Base-by-base conservation (phyloP, 2,113 vertebrate genomes). In the rat (Rattus norvegicus) region DNA sequence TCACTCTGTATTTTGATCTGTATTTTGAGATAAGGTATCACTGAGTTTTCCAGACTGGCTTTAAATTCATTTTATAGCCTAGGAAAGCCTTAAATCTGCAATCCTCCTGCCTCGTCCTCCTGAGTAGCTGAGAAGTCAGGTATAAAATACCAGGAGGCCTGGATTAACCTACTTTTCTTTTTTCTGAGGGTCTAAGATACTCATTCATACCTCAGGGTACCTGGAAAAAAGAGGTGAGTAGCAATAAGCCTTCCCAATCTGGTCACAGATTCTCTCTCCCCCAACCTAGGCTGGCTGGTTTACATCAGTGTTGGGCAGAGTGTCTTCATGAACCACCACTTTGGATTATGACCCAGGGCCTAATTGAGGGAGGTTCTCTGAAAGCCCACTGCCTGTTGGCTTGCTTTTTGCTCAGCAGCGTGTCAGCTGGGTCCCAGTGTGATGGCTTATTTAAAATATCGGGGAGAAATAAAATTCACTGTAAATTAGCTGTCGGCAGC, bases 381-480 rank as follows among this genome's bases (percentile, higher is more conserved):
- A 97, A 93, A 77, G 9, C 59, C 77, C 2, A 0, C 63, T 69
- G 26, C 24, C 7, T 33, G 85, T 33, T 83, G 94, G 80, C 8
- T 10, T 56, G 56, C 6, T 26, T 39, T 63, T 88, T 93, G 76
- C 98, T 83, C 94, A 91, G 96, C 7, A 2, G 54, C 11, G 0
- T 12, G 91, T 92, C 95, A 95, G 95, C 93, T 92, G 91, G 96
- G 93, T 94, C 83, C 59, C 0, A 16, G 92, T 36, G 49, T n/a
- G 83, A 89, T 49, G 73, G 91, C 83, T 72, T 96, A 97, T 96
- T 97, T 94, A 97, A 95, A 98, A 96, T 88, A 96, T 89, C 6
- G 7, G 20, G 1, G 22, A 95, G 88, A 96, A 97, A 96, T 90
- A 65, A 36, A 86, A 96, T 95, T 97, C 91, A 9, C 92, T 90